Conservation (phyloP, 2,888 invertebrate species). For the Lasioglossum villosulum region DNA sequence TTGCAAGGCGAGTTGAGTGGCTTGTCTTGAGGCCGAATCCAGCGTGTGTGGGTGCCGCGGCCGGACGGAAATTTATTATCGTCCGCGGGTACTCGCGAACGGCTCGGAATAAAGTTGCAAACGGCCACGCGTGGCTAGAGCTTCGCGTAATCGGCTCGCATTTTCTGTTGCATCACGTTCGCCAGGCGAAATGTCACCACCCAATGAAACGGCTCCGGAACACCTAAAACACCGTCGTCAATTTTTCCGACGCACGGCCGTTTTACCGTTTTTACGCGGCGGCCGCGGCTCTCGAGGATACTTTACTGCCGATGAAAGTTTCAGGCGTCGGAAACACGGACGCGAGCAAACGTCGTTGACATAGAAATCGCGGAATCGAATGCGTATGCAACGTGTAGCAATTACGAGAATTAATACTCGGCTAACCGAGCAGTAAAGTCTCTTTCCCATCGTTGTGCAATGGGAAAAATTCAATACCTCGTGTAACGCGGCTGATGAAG, state of each 20-base stretch:
- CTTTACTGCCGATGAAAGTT: conserved; percentile 9
- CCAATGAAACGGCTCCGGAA: conserved; percentile 9
- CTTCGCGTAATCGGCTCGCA: conserved; percentile 26
- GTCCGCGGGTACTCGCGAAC: conserved; percentile 39
- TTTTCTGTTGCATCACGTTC: conserved; percentile 27
- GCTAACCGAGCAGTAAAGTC: neutral
- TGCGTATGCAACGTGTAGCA: neutral
- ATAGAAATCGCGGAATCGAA: neutral
- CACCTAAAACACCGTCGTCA: neutral
- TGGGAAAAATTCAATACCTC: neutral
- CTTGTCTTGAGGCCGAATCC: conserved; percentile 47
- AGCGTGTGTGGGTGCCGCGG: conserved; percentile 61
- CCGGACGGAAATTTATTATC: conserved; percentile 57
- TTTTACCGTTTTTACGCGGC: neutral
- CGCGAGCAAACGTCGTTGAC: neutral
- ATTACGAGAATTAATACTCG: neutral
- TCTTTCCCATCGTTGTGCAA: neutral
- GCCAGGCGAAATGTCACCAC: conserved; percentile 18
- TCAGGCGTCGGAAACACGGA: conserved; percentile 3
- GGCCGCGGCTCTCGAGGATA: neutral
- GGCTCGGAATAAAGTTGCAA: conserved; percentile 44
- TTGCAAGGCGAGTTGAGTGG: conserved; percentile 47
- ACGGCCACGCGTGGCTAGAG: conserved; percentile 16
- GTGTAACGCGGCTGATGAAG: neutral
- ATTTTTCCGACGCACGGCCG: neutral